These are phyloP conservation scores for Caloenas nicobarica DNA, from an alignment of 2,113 vertebrate genomes.

Conservation along the genomic window DNA sequence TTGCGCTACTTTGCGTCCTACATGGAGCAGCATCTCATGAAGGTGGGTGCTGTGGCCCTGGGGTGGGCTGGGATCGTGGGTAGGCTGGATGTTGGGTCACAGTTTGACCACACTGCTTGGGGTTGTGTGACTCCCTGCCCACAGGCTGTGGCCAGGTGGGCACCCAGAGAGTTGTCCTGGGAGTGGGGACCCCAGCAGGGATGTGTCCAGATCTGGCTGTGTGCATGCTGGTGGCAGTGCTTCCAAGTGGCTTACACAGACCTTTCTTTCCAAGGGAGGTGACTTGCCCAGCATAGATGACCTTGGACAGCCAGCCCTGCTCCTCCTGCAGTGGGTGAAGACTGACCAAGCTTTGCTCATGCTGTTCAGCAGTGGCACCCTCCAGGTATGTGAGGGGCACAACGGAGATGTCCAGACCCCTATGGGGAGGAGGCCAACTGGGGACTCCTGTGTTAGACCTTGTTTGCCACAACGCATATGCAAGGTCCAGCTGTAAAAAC, in stretches of 20 bases:
- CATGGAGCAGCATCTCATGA: constrained; percentile 97
- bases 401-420: not conserved
- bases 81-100: not conserved
- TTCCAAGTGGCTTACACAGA: not conserved
- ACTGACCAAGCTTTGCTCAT: constrained; percentile 95
- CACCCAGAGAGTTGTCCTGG: not conserved
- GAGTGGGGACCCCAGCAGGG: not conserved
- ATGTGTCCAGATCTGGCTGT: not conserved
- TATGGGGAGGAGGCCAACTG: not conserved
- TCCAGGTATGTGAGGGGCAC: constrained; percentile 81
- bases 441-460: not conserved
- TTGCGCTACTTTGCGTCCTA: constrained; percentile 91
- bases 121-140: not conserved
- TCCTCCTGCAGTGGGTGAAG: constrained; percentile 97
- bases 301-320: constrained; percentile 70
- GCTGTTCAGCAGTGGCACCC: constrained; percentile 93
- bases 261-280: constrained; percentile 81
- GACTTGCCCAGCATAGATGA: constrained; percentile 86
- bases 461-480: not conserved
- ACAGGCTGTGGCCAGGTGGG: not conserved
- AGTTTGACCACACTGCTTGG: not conserved
- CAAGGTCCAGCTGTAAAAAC: not conserved
- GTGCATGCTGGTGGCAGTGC: not conserved
- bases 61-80: not conserved
- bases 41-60: constrained; percentile 74